These are phyloP conservation scores for Leptodactylus fallax DNA, from an alignment of 2,797 vertebrate genomes.

Conservation along the genomic window DNA sequence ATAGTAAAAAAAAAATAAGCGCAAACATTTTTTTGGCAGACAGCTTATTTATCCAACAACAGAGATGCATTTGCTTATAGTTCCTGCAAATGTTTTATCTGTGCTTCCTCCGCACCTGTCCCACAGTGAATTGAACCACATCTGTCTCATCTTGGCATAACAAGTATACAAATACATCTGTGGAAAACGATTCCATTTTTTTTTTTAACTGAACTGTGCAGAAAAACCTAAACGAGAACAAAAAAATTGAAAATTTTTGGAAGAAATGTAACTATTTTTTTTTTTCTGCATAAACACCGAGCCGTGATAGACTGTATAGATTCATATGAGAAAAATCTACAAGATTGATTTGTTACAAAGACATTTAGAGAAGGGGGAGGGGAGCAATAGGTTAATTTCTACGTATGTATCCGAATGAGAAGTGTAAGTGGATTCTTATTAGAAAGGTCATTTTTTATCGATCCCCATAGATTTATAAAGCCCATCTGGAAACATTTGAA, in stretches of 20 bases:
- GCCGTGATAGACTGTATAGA: not conserved
- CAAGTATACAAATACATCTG: slow-evolving; percentile 82
- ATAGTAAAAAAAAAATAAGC: slow-evolving; percentile 68
- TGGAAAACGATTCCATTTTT: slow-evolving; percentile 77
- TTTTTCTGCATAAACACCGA: not conserved
- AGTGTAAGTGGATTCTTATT: slow-evolving; percentile 40
- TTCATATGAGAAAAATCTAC: slow-evolving; percentile 8
- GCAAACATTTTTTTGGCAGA: slow-evolving; percentile 80
- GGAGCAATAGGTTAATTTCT: slow-evolving; percentile 59
- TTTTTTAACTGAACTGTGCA: slow-evolving; percentile 75
- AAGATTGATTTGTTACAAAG: slow-evolving; percentile 61
- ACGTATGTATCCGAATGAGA: slow-evolving; percentile 64
- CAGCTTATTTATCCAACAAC: slow-evolving; percentile 84
- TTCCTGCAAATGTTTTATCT: slow-evolving; percentile 86
- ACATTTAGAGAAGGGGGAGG: slow-evolving; percentile 46
- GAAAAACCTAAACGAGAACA: slow-evolving; percentile 66
- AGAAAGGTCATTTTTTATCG: slow-evolving; percentile 67
- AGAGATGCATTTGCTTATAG: slow-evolving; percentile 80
- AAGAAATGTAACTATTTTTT: not conserved
- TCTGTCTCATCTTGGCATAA: slow-evolving; percentile 87
- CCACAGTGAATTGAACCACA: slow-evolving; percentile 83
- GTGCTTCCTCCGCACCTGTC: slow-evolving; percentile 84
- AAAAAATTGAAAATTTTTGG: not conserved
- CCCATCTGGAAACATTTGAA: slow-evolving; percentile 63
- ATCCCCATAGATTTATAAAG: slow-evolving; percentile 63